phyloP scores from a whole-genome alignment of 2,888 invertebrate species.

The Neocrepidodera transversa region DNA sequence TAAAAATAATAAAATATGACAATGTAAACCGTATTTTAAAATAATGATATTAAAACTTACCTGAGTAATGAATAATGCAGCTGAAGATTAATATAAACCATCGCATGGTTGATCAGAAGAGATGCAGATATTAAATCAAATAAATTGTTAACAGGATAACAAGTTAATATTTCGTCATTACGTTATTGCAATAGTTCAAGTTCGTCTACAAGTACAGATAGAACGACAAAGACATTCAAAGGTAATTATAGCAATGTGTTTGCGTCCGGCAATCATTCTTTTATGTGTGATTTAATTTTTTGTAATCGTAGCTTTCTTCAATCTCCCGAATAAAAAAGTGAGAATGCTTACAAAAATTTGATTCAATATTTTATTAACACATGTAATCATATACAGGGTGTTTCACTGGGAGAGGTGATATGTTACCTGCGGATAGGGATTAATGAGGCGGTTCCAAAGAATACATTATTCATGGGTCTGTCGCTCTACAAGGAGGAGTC shows the following conservation, averaged over 20 bases:
- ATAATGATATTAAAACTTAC: too few species aligned
- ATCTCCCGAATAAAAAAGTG: not conserved
- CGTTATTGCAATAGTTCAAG: constrained; percentile 25
- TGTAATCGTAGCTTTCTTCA: constrained; percentile 5
- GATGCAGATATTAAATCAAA: constrained; percentile 14
- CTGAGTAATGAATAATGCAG: constrained; percentile 11
- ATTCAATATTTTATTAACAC: too few species aligned
- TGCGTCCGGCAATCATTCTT: constrained; percentile 24
- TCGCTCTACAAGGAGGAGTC: too few species aligned
- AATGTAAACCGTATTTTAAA: too few species aligned
- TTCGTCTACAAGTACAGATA: constrained; percentile 26
- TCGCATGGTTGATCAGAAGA: constrained; percentile 17
- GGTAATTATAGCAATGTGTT: constrained; percentile 19
- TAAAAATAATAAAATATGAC: too few species aligned
- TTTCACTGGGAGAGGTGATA: too few species aligned
- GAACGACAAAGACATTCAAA: constrained; percentile 7
- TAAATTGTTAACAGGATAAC: constrained; percentile 21
- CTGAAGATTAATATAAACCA: constrained; percentile 15
- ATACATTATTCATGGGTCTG: too few species aligned
- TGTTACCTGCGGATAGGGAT: too few species aligned
- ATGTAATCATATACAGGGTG: too few species aligned
- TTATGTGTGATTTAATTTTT: constrained; percentile 3
- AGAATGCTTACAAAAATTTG: too few species aligned
- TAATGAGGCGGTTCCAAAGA: too few species aligned
- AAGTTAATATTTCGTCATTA: constrained; percentile 19